These are phyloP conservation scores for Synanthedon formicaeformis DNA, from an alignment of 2,888 invertebrate genomes.

Conservation along the genomic window DNA sequence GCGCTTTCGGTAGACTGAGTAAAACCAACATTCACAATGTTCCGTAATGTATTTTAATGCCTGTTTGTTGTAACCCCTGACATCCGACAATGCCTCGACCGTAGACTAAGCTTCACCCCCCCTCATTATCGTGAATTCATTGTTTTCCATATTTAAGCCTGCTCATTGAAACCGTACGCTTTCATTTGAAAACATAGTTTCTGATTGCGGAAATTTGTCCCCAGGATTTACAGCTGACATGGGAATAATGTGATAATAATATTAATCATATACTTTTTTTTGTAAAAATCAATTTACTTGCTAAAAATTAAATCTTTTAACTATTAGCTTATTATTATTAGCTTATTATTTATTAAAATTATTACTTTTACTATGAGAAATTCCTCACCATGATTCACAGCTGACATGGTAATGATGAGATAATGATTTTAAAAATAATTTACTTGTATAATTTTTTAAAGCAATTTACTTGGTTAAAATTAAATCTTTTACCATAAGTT, in stretches of 20 bases:
- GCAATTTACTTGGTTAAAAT: too few species aligned
- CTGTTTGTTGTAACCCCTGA: conserved; percentile 32
- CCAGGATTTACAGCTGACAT: too few species aligned
- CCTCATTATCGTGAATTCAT: conserved; percentile 61
- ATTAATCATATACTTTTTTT: too few species aligned
- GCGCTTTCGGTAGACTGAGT: conserved; percentile 42
- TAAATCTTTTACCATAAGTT: too few species aligned
- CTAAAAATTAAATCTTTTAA: too few species aligned
- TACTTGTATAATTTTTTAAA: too few species aligned
- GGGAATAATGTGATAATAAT: too few species aligned
- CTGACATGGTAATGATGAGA: too few species aligned
- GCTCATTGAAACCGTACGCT: conserved; percentile 27
- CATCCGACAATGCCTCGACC: conserved; percentile 21
- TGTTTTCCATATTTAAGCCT: conserved; percentile 62
- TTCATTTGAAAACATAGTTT: conserved; percentile 23
- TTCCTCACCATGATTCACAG: not conserved
- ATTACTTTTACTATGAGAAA: not conserved
- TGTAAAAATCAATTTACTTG: too few species aligned
- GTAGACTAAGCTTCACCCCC: conserved; percentile 47
- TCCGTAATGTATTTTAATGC: conserved; percentile 42
- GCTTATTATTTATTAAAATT: too few species aligned
- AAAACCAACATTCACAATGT: conserved; percentile 47
- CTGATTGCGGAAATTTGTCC: not conserved
- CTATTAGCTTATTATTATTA: too few species aligned
- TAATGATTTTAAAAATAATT: too few species aligned